Conservation (phyloP, 2,797 vertebrate species). For the Eupleurogrammus muticus region DNA sequence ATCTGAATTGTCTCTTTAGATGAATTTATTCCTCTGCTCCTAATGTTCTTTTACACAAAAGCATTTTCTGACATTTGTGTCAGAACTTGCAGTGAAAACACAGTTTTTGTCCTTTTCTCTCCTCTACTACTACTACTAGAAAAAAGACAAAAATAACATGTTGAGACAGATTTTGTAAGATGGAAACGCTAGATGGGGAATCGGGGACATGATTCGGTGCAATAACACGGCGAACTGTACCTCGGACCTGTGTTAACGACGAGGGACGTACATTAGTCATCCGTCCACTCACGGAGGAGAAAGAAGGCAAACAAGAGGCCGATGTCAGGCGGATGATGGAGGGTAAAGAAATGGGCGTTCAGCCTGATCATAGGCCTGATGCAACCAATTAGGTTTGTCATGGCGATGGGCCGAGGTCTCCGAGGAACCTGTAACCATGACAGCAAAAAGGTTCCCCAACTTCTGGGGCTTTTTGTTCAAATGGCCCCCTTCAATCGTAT, state of each 20-base stretch:
- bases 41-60: no score
- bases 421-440: constrained; percentile 46
- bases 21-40: no score
- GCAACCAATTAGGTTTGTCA: constrained; percentile 23
- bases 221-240: background rate
- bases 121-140: no score
- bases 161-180: no score
- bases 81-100: no score
- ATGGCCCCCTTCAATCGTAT: constrained; percentile 21
- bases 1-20: no score
- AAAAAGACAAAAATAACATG: no score
- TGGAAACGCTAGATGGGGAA: no score
- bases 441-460: constrained; percentile 40
- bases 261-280: background rate
- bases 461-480: constrained; percentile 23
- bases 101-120: no score
- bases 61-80: no score
- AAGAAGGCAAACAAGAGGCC: constrained; percentile 3
- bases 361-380: constrained; percentile 35
- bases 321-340: constrained; percentile 20
- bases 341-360: constrained; percentile 8
- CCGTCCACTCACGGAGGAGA: background rate
- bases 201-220: no score
- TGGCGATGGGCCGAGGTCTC: constrained; percentile 28
- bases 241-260: no score